Evolutionary conservation across 1,140 invertebrate species (phyloP).

Genomic region (Gonatopus flavifemur): DNA sequence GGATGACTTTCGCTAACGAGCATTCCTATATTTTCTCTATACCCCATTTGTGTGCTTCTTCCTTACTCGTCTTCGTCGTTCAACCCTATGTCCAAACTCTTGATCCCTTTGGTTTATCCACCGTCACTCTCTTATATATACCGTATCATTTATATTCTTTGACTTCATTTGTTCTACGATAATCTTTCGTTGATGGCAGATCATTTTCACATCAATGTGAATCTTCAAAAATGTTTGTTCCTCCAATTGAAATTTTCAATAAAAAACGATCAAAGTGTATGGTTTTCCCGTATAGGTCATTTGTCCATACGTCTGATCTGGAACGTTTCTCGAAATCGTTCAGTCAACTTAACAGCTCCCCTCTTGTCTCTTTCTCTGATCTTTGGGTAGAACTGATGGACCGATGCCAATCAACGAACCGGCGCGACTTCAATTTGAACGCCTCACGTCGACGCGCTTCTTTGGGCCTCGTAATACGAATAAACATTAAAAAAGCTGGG

Average conservation of each 20-base stretch:
- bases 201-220: no score
- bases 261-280: no score
- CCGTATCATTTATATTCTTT: no score
- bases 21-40: conserved; percentile 53
- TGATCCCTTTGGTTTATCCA: no score
- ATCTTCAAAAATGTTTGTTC: no score
- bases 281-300: neutral
- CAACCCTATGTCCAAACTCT: no score
- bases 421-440: conserved; percentile 19
- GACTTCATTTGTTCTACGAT: no score
- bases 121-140: no score
- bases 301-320: neutral
- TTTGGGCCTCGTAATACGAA: no score
- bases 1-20: conserved; percentile 58
- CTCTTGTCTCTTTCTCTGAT: conserved; percentile 1
- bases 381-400: conserved; percentile 4
- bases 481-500: neutral
- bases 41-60: conserved; percentile 26
- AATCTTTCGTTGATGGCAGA: no score
- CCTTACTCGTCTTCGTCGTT: conserved; percentile 11
- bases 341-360: neutral
- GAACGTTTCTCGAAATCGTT: neutral
- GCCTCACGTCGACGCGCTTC: no score
- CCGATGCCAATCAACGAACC: conserved; percentile 19
- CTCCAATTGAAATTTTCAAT: no score